These are phyloP conservation scores for Tethea ocularis DNA, from an alignment of 2,888 invertebrate genomes.

Conservation along the genomic window DNA sequence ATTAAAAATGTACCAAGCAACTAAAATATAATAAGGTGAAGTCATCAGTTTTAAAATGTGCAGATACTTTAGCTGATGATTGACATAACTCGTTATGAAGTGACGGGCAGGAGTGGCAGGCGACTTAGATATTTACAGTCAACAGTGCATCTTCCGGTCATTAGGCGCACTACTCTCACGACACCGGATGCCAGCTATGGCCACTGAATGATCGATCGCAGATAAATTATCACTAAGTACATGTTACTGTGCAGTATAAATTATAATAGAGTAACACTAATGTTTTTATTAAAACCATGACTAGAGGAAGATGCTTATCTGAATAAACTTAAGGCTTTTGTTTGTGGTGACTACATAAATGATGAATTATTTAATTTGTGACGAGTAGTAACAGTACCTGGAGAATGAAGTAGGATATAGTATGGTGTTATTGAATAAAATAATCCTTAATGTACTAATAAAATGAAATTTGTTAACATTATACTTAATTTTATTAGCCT, in stretches of 20 bases:
- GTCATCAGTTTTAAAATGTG: neutral
- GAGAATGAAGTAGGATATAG: too few species aligned
- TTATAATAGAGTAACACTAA: neutral
- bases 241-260: conserved; percentile 9
- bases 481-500: too few species aligned
- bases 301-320: neutral
- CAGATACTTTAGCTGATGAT: neutral
- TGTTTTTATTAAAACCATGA: neutral
- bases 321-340: neutral
- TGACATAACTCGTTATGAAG: neutral
- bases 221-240: conserved; percentile 20
- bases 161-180: conserved; percentile 28
- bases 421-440: too few species aligned
- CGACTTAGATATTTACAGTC: neutral
- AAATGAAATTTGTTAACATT: too few species aligned
- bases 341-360: too few species aligned
- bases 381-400: too few species aligned
- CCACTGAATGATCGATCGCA: conserved; percentile 22
- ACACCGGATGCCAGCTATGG: conserved; percentile 20
- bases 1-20: too few species aligned
- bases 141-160: conserved; percentile 27
- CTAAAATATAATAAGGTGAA: too few species aligned
- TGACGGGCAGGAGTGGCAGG: neutral
- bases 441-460: too few species aligned
- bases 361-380: too few species aligned